These are phyloP conservation scores for Nineta flava DNA, from an alignment of 2,888 invertebrate species.

Conservation along the genomic window DNA sequence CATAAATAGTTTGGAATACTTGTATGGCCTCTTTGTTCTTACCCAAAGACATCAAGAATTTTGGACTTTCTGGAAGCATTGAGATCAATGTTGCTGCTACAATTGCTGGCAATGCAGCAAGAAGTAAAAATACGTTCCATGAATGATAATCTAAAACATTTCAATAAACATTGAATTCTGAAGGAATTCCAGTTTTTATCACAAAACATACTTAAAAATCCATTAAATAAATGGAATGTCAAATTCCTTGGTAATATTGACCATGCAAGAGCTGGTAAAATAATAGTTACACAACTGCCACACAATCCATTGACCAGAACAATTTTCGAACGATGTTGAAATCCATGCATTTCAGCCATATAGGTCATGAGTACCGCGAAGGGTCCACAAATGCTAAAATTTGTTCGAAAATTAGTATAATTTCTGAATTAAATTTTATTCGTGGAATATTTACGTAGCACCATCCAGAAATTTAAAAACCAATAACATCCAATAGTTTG, in stretches of 20 bases:
- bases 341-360: slow-evolving; percentile 55
- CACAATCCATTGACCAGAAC: slow-evolving; percentile 50
- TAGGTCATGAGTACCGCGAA: slow-evolving; percentile 57
- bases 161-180: not conserved
- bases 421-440: not conserved
- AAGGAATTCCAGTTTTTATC: not conserved
- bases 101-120: slow-evolving; percentile 47
- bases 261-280: slow-evolving; percentile 57
- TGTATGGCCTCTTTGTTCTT: slow-evolving; percentile 45
- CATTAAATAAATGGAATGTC: slow-evolving; percentile 28
- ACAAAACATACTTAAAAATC: slow-evolving; percentile 22
- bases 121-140: slow-evolving; percentile 44
- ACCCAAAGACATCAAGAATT: slow-evolving; percentile 56
- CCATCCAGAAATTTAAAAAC: slow-evolving; percentile 59
- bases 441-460: slow-evolving; percentile 43
- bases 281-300: slow-evolving; percentile 43
- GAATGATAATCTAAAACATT: slow-evolving; percentile 34
- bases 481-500: slow-evolving; percentile 47
- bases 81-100: slow-evolving; percentile 42
- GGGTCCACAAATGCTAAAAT: slow-evolving; percentile 47
- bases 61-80: slow-evolving; percentile 61
- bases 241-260: slow-evolving; percentile 45
- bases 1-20: slow-evolving; percentile 46
- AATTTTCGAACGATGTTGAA: slow-evolving; percentile 43
- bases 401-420: not conserved